A percentile compares a stretch with the other conserved stretches of the same genome.
Conservation (phyloP, 2,888 invertebrate genomes). For the Ptychoptera contaminata region DNA sequence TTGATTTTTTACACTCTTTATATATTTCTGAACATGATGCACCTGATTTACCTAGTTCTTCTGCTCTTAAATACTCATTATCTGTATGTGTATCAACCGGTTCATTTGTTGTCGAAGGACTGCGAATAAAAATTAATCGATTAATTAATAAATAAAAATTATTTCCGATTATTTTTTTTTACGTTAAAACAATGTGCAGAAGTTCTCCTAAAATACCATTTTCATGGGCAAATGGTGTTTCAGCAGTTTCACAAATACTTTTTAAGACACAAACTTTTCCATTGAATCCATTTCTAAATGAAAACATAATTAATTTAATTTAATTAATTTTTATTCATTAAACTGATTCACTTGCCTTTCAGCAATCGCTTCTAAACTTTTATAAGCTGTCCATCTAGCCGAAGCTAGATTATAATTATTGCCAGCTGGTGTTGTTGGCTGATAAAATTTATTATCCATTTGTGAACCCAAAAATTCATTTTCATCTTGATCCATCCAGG, state of each 20-base stretch:
- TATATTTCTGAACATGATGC: constrained; percentile 16
- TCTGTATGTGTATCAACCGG: constrained; percentile 45
- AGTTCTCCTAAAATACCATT: constrained; percentile 61
- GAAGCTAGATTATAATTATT: constrained; percentile 18
- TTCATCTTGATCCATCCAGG: neutral
- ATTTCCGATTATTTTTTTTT: constrained; percentile 19
- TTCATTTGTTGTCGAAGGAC: constrained; percentile 56
- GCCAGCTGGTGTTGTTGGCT: neutral
- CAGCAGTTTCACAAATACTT: constrained; percentile 61
- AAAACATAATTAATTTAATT: constrained; percentile 8
- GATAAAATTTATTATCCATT: neutral
- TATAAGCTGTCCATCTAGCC: constrained; percentile 51
- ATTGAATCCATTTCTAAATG: constrained; percentile 41
- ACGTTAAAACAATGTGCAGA: constrained; percentile 60
- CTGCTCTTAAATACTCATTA: constrained; percentile 59
- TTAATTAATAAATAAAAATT: no score
- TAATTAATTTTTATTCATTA: neutral
- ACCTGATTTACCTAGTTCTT: constrained; percentile 41
- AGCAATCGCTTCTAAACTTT: constrained; percentile 40
- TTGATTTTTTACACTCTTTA: constrained; percentile 2
- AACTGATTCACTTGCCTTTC: constrained; percentile 32
- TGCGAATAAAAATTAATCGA: constrained; percentile 17
- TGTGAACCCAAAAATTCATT: neutral
- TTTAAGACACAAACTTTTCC: constrained; percentile 56
- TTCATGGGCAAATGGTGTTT: constrained; percentile 46